Conservation (phyloP, 2,113 vertebrate genomes). For the Apeltes quadracus region DNA sequence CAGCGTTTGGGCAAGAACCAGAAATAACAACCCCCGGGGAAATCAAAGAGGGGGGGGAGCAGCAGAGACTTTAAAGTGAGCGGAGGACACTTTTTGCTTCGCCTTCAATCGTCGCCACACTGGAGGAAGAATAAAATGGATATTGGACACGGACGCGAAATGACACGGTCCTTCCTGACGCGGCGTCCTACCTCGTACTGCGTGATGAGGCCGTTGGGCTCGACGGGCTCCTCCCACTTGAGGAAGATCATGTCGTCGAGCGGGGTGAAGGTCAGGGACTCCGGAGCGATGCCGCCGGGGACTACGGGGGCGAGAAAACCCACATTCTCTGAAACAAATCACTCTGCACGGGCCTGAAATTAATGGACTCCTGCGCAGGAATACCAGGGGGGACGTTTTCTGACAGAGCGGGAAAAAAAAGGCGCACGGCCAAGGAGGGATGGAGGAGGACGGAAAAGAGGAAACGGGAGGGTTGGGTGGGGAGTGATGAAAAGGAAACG, state of each 20-base stretch:
- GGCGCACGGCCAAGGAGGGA: constrained; percentile 11
- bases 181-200: constrained; percentile 90
- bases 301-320: constrained; percentile 77
- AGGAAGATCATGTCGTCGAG: constrained; percentile 96
- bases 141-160: constrained; percentile 23
- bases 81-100: constrained; percentile 9
- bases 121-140: constrained; percentile 29
- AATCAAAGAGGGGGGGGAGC: constrained; percentile 15
- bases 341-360: constrained; percentile 26
- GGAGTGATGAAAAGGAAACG: constrained; percentile 49
- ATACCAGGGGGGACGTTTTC: constrained; percentile 49
- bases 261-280: constrained; percentile 91
- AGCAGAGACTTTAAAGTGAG: constrained; percentile 11
- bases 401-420: constrained; percentile 38
- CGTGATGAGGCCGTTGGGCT: constrained; percentile 93
- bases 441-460: constrained; percentile 9
- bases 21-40: constrained; percentile 16
- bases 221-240: constrained; percentile 95
- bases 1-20: constrained; percentile 21
- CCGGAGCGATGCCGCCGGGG: constrained; percentile 89
- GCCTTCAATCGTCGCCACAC: constrained; percentile 40
- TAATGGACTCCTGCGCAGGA: constrained; percentile 48
- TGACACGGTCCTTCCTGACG: constrained; percentile 30
- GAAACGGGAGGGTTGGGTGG: constrained; percentile 3
- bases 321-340: constrained; percentile 57